Evolutionary conservation across 2,797 vertebrate genomes (phyloP).

Genomic region (Syngnathus rostellatus): DNA sequence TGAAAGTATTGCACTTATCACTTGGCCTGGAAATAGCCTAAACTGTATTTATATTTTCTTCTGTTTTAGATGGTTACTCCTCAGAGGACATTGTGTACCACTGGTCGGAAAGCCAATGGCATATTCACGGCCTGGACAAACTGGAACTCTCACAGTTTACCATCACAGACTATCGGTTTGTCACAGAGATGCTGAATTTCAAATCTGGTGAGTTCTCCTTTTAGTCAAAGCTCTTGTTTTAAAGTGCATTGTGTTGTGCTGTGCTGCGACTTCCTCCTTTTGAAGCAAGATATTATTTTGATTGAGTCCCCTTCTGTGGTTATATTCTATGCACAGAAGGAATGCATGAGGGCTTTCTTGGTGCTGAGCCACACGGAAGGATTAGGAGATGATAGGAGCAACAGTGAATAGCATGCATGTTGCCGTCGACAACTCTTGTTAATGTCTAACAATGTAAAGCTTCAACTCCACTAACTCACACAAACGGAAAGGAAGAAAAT

Average conservation of each 20-base stretch:
- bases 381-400: constrained; percentile 29
- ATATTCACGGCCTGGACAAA: constrained; percentile 93
- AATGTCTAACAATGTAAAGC: constrained; percentile 13
- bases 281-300: constrained; percentile 25
- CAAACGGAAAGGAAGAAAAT: constrained; percentile 13
- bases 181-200: constrained; percentile 90
- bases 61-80: constrained; percentile 84
- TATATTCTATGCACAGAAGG: constrained; percentile 45
- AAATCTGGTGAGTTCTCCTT: constrained; percentile 79
- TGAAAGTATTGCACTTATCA: neutral
- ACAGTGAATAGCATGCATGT: constrained; percentile 11
- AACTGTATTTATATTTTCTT: neutral
- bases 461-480: constrained; percentile 13
- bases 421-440: constrained; percentile 11
- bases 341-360: constrained; percentile 33
- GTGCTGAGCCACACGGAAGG: constrained; percentile 31
- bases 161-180: constrained; percentile 88
- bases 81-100: constrained; percentile 95
- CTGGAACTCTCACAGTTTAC: constrained; percentile 96
- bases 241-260: constrained; percentile 14
- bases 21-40: neutral
- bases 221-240: neutral
- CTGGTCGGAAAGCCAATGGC: constrained; percentile 92
- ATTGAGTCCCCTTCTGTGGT: constrained; percentile 9
- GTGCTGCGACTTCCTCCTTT: constrained; percentile 21